Evolutionary conservation across 2,797 vertebrate species (phyloP), one percentile per base, ranked within the genome.

Genomic region (Sebastes vulpes): DNA sequence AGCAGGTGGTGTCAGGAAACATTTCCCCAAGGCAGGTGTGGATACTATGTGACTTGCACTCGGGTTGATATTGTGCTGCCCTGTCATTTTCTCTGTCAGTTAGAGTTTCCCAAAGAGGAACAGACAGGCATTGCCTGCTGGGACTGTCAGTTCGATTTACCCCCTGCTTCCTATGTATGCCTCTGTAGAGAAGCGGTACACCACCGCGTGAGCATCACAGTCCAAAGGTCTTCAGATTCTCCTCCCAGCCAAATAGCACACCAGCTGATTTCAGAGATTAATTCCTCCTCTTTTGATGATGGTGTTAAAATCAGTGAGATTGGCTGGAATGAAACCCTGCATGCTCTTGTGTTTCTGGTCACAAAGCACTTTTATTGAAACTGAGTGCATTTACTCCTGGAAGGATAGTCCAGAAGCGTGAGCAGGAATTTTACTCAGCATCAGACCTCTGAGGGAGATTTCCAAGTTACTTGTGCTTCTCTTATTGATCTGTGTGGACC

Each of bases 1-100:
- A 86, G 83, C 87, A 77, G 82, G 86, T 73, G 71, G 32, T 85
- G 85, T 89, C 79, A 67, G 77, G 72, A 85, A 78, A 35, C 57
- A 35, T 88, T 84, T 76, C 58, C 48, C 65, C 26, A 1, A 14
- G 20, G 56, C 79, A 79, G 87, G 83, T 81, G 81, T 75, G 70
- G 69, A 90, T 74, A 71, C 29, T 52, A 21, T 82, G 75, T 81
- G 88, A 75, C 83, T 72, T 38, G 31, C n/a, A 28, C 61, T 57
- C 16, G 2, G 59, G 77, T 77, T 72, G 74, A 82, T 68, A 28
- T 77, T 54, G 60, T 70, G 76, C 61, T 35, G 61, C 57, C 12
- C 12, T 86, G 84, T 70, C 75, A 28, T 81, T 83, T 79, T 83
- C 59, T 72, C n/a, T 57, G 71, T 83, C 46, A 16, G n/a, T 59